Evolutionary conservation across 2,888 invertebrate species (phyloP), one percentile per base, ranked within the genome.

Genomic region (Matsumyia berberina): DNA sequence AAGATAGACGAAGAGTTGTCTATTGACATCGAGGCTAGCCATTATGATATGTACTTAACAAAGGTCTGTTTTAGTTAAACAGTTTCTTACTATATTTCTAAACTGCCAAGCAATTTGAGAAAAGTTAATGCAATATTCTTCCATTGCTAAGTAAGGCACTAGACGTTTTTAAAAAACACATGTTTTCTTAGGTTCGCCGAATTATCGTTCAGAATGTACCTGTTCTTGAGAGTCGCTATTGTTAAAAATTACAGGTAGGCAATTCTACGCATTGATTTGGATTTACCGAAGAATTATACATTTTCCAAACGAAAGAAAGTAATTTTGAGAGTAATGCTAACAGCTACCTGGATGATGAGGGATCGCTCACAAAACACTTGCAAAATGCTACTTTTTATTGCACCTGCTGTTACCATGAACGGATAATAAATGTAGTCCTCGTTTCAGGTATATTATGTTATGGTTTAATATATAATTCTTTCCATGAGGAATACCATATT

Each of bases 331-430:
- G 9, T 5, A 17, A 19, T 4, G 49, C 29, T 11, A 24, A n/a
- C 49, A 29, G 0, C 5, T 49, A 29, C 49, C 29, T 49, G 46
- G 4, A 46, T 33, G 8, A 2, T 8, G 31, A 17, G 17, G 33
- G 15, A 5, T 31, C 7, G 35, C 4, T 5, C 1, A 24, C 29
- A 6, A 7, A 29, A 51, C 12, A 55, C 15, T 17, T n/a, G n/a
- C 5, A 55, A 57, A 55, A 57, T 3, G 0, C 8, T 29, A 11
- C 31, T 44, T 17, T 35, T 44, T 31, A 60, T 60, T 42, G 17
- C 60, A 60, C 42, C 60, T 60, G 60, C 60, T 29, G 12, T n/a
- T 29, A 7, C 17, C 7, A 7, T 31, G 12, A 29, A 29, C 19
- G 9, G 5, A 6, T 53, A 15, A 12, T n/a, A 33, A 31, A 31